These are phyloP conservation scores for Eilema depressum DNA, from an alignment of 2,888 invertebrate genomes.

Conservation along the genomic window DNA sequence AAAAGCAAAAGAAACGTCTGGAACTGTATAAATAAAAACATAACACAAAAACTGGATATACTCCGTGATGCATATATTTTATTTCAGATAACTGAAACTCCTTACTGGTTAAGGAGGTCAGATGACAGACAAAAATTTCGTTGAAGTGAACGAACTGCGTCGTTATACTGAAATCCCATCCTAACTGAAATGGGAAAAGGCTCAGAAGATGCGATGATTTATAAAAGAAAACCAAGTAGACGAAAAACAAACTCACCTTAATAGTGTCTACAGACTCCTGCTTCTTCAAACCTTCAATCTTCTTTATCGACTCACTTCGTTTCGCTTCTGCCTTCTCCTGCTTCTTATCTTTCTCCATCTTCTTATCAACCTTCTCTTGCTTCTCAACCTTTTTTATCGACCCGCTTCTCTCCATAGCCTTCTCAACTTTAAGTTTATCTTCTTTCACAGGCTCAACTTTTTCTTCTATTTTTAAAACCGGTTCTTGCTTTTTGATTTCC, in stretches of 20 bases:
- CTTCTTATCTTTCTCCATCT: constrained; percentile 66
- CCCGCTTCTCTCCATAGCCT: constrained; percentile 68
- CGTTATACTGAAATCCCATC: background rate
- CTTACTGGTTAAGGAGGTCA: too few species aligned
- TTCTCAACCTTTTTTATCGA: constrained; percentile 71
- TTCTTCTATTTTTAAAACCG: constrained; percentile 64
- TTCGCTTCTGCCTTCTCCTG: constrained; percentile 75
- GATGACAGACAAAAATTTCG: too few species aligned
- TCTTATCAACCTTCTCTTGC: constrained; percentile 66
- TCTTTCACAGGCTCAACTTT: constrained; percentile 53
- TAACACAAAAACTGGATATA: too few species aligned
- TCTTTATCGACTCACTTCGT: constrained; percentile 73
- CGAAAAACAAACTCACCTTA: constrained; percentile 64
- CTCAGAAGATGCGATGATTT: background rate
- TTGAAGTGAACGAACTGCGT: too few species aligned
- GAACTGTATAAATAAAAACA: too few species aligned
- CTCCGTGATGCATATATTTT: too few species aligned
- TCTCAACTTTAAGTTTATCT: constrained; percentile 50
- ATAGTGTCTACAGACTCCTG: constrained; percentile 77
- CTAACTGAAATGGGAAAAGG: background rate
- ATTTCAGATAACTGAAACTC: too few species aligned
- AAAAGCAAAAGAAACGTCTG: too few species aligned
- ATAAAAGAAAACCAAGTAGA: too few species aligned
- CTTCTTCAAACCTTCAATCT: constrained; percentile 70
- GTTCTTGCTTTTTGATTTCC: constrained; percentile 70